phyloP scores from a whole-genome alignment of 64 coral and sea anemone species.

The Montipora cactus region DNA sequence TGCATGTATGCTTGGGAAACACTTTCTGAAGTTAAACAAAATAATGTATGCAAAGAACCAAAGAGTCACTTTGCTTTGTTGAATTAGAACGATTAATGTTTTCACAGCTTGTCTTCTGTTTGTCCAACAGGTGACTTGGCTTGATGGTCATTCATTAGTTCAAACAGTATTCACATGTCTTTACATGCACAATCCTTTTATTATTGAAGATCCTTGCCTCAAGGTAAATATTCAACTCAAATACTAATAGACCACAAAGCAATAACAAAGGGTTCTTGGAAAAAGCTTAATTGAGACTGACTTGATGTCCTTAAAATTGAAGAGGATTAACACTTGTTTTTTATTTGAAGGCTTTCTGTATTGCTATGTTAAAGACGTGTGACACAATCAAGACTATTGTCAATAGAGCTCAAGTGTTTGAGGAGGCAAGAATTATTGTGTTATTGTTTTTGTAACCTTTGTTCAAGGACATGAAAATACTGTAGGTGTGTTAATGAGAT shows the following conservation, averaged over 20 bases:
- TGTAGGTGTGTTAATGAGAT: not conserved
- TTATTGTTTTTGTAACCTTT: not conserved
- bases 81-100: no score
- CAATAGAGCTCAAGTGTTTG: slow-evolving; percentile 96
- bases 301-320: no score
- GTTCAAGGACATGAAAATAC: no score
- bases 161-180: slow-evolving; percentile 99
- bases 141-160: slow-evolving; percentile 97
- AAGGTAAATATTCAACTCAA: slow-evolving; percentile 64
- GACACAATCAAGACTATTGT: slow-evolving; percentile 91
- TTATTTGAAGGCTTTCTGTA: slow-evolving; percentile 86
- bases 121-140: slow-evolving; percentile 87
- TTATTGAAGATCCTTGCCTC: slow-evolving; percentile 93
- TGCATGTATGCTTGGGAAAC: no score
- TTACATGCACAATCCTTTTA: slow-evolving; percentile 90
- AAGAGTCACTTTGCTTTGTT: not conserved
- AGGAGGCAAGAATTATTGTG: slow-evolving; percentile 67
- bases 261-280: not conserved
- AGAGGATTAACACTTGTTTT: no score
- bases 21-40: not conserved
- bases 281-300: no score
- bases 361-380: slow-evolving; percentile 91
- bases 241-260: not conserved
- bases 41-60: not conserved
- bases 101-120: not conserved